Conservation (phyloP, 1,140 invertebrate species). For the Leptinotarsa lineolata region DNA sequence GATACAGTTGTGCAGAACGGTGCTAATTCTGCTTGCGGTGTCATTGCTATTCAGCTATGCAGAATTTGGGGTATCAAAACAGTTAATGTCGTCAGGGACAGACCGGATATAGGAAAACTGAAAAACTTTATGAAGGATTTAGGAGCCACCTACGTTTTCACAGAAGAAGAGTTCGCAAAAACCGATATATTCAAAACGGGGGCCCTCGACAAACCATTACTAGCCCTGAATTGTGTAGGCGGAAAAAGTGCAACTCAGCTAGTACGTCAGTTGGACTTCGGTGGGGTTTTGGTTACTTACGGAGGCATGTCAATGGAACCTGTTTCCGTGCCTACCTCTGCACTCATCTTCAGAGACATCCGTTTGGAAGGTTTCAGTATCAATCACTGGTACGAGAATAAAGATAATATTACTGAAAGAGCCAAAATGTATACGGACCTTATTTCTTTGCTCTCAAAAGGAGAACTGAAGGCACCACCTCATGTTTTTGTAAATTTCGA, state of each 20-base stretch:
- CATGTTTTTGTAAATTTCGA: conserved; percentile 73
- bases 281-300: conserved; percentile 89
- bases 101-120: conserved; percentile 75
- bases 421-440: conserved; percentile 78
- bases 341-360: conserved; percentile 93
- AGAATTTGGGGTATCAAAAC: conserved; percentile 75
- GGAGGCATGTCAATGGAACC: conserved; percentile 96
- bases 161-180: conserved; percentile 82
- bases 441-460: conserved; percentile 67
- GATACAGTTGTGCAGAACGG: conserved; percentile 94
- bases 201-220: conserved; percentile 68
- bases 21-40: conserved; percentile 93
- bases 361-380: conserved; percentile 74
- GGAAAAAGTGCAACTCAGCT: conserved; percentile 86
- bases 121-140: conserved; percentile 72
- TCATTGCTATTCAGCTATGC: conserved; percentile 90
- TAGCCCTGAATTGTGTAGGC: conserved; percentile 94
- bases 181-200: conserved; percentile 74
- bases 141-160: conserved; percentile 87
- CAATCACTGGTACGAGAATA: conserved; percentile 80
- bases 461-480: conserved; percentile 74
- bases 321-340: conserved; percentile 76
- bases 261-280: conserved; percentile 70
- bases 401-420: conserved; percentile 80
- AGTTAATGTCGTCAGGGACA: conserved; percentile 84